Evolutionary conservation across 2,797 vertebrate genomes (phyloP).

Genomic region (Eurystomus glaucurus): DNA sequence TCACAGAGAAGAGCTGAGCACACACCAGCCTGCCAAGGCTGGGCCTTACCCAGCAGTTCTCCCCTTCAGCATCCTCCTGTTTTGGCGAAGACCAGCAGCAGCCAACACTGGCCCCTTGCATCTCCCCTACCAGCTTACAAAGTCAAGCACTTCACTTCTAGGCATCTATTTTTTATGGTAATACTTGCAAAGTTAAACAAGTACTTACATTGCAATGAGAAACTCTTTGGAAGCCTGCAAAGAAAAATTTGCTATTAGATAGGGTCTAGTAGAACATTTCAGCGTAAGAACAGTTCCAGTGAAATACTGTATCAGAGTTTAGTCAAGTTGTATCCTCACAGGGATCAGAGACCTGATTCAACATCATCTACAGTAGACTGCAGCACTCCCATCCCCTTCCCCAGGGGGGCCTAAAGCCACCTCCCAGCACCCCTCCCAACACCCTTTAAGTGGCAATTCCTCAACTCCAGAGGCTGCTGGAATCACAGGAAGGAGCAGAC

Average conservation of each 20-base stretch:
- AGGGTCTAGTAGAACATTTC: background rate
- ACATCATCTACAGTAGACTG: slow-evolving; percentile 76
- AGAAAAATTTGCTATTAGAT: background rate
- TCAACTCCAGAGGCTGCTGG: background rate
- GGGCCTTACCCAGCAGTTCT: background rate
- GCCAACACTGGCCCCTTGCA: background rate
- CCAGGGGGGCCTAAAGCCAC: fast-evolving
- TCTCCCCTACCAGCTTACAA: background rate
- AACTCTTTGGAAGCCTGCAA: background rate
- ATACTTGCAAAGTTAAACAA: background rate
- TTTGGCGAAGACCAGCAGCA: background rate
- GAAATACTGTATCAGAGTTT: slow-evolving; percentile 77
- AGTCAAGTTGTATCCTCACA: slow-evolving; percentile 67
- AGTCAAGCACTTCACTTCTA: background rate
- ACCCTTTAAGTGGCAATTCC: fast-evolving
- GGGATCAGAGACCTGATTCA: slow-evolving; percentile 83
- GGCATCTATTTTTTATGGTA: background rate
- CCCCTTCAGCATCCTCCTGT: background rate
- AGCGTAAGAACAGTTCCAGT: fast-evolving
- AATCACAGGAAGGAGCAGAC: background rate
- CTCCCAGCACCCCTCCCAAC: background rate
- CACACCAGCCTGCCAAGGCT: background rate
- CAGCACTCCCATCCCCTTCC: background rate
- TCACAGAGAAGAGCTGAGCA: fast-evolving
- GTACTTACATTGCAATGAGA: background rate